phyloP scores from a whole-genome alignment of 2,797 vertebrate genomes.

The Cossypha polioptera region DNA sequence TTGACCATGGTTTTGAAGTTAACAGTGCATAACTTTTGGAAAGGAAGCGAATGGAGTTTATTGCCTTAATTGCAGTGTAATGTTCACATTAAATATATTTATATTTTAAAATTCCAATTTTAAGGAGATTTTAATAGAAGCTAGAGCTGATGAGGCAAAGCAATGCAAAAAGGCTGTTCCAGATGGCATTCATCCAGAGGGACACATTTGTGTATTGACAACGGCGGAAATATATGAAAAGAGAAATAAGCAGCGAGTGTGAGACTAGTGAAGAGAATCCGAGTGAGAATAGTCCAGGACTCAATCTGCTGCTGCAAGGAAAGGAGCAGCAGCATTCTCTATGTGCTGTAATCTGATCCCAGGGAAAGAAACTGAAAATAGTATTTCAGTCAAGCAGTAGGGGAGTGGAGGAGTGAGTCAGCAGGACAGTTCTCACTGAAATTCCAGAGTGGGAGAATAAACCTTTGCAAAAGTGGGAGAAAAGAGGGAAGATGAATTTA shows the following conservation, averaged over 20 bases:
- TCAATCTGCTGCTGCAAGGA: slow-evolving; percentile 19
- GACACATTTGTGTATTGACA: slow-evolving; percentile 52
- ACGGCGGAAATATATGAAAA: background rate
- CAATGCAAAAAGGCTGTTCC: slow-evolving; percentile 50
- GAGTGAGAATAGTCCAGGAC: slow-evolving; percentile 8
- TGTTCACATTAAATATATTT: slow-evolving; percentile 56
- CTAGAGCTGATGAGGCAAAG: slow-evolving; percentile 55
- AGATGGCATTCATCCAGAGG: slow-evolving; percentile 62
- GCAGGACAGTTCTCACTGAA: background rate
- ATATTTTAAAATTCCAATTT: slow-evolving; percentile 34
- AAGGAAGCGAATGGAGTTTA: background rate
- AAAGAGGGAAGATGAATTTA: background rate
- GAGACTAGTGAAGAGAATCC: slow-evolving; percentile 44
- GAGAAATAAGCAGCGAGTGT: slow-evolving; percentile 1
- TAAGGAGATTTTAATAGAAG: slow-evolving; percentile 62
- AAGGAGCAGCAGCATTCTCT: background rate
- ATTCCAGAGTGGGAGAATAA: background rate
- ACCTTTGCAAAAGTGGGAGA: background rate
- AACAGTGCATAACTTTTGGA: background rate
- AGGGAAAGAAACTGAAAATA: background rate
- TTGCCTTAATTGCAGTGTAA: slow-evolving; percentile 41
- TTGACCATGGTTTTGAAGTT: background rate
- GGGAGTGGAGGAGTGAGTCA: background rate
- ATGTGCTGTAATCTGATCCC: background rate
- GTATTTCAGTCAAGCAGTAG: background rate